A percentile compares a stretch with the other conserved stretches of the same genome.
Conservation (phyloP, 2,797 vertebrate species). For the Myotis findleyi region DNA sequence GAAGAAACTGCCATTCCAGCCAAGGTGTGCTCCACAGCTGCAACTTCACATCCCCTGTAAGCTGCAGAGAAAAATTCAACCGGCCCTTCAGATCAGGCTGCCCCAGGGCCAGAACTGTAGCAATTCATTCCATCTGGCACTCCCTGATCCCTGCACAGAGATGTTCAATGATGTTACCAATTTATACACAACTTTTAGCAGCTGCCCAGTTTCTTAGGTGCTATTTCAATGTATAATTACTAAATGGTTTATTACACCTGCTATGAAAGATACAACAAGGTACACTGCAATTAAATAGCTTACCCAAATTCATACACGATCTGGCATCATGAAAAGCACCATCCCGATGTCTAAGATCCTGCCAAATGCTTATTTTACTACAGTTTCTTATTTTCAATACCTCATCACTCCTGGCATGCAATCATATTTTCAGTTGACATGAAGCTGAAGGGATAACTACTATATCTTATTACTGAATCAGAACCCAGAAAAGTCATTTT, state of each 20-base stretch:
- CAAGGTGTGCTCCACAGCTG: not conserved
- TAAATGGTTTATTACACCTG: not conserved
- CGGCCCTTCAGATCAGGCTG: constrained; percentile 49
- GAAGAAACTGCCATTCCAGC: constrained; percentile 50
- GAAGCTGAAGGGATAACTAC: not conserved
- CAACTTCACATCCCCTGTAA: constrained; percentile 40
- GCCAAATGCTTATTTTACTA: not conserved
- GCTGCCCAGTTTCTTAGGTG: not conserved
- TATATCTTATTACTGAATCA: not conserved
- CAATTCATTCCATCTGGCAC: not conserved
- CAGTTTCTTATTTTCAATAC: not conserved
- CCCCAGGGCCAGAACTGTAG: not conserved
- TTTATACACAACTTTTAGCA: not conserved
- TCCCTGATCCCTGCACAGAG: constrained; percentile 10
- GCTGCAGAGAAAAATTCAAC: constrained; percentile 22
- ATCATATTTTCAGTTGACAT: not conserved
- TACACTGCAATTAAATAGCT: not conserved
- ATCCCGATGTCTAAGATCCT: not conserved
- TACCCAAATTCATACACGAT: not conserved
- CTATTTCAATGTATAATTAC: not conserved
- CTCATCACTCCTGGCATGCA: not conserved
- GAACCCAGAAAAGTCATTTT: not conserved
- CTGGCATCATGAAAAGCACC: not conserved
- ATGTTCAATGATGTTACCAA: not conserved
- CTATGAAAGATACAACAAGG: not conserved